Conservation (phyloP, 1,140 invertebrate genomes). For the Drosophila lacertosa region DNA sequence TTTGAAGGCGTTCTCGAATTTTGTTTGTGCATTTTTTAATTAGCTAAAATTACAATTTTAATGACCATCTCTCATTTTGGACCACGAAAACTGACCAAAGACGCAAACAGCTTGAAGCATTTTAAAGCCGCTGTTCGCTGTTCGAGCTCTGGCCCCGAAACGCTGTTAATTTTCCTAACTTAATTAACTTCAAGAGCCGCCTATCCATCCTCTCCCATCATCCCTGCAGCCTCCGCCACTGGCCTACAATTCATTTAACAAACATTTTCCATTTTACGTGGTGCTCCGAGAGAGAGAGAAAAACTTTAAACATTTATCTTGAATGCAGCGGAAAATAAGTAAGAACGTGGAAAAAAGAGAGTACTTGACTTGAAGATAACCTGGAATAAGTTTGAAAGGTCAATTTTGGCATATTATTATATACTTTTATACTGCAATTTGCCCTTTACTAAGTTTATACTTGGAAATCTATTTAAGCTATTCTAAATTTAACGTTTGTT, state of each 20-base stretch:
- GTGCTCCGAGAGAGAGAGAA: constrained; percentile 6
- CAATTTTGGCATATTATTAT: no score
- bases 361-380: neutral
- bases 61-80: constrained; percentile 15
- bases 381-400: no score
- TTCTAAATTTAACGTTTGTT: no score
- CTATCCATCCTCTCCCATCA: neutral
- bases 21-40: constrained; percentile 51
- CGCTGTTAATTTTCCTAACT: constrained; percentile 42
- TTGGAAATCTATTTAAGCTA: no score
- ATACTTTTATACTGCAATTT: no score
- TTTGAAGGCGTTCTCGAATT: constrained; percentile 42
- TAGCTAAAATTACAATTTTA: constrained; percentile 64
- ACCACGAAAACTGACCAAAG: constrained; percentile 27
- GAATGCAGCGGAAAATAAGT: neutral
- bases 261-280: constrained; percentile 52
- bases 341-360: neutral
- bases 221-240: neutral
- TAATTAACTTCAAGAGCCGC: constrained; percentile 54
- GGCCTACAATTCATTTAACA: constrained; percentile 41
- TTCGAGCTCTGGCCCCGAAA: constrained; percentile 27
- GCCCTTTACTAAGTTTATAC: no score
- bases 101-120: constrained; percentile 25
- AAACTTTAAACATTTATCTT: constrained; percentile 44
- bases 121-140: constrained; percentile 30